Evolutionary conservation across 2,797 vertebrate species (phyloP).

Genomic region (Coranthus polyacanthus): DNA sequence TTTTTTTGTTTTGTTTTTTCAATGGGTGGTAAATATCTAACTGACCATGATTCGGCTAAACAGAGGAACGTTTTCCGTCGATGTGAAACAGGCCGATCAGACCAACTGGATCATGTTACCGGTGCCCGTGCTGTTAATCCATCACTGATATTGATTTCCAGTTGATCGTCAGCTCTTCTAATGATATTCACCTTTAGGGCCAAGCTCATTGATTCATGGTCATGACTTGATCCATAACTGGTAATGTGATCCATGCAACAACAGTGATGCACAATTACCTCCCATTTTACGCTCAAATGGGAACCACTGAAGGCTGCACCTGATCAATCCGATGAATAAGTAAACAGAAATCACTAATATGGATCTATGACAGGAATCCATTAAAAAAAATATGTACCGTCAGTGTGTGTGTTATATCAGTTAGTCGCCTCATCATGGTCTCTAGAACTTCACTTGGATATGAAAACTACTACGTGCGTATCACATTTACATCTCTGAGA

Average conservation of each 20-base stretch:
- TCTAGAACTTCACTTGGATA: constrained; percentile 18
- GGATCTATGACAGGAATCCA: constrained; percentile 5
- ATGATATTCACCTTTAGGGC: constrained; percentile 76
- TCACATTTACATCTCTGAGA: constrained; percentile 44
- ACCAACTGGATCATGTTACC: constrained; percentile 39
- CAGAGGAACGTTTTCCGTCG: constrained; percentile 14
- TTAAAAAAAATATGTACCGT: background rate
- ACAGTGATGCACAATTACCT: constrained; percentile 57
- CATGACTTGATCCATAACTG: constrained; percentile 67
- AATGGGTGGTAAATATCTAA: constrained; percentile 5
- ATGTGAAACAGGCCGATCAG: constrained; percentile 3
- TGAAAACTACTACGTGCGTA: constrained; percentile 11
- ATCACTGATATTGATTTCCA: constrained; percentile 71
- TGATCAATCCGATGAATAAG: constrained; percentile 60
- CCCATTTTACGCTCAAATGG: constrained; percentile 54
- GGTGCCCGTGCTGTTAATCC: constrained; percentile 50
- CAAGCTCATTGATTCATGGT: constrained; percentile 61
- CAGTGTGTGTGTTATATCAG: background rate
- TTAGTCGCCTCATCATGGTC: background rate
- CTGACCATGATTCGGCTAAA: constrained; percentile 3
- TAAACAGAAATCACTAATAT: constrained; percentile 37
- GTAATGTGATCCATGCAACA: constrained; percentile 69
- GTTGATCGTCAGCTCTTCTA: constrained; percentile 63
- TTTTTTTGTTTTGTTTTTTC: background rate
- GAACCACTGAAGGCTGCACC: constrained; percentile 26